Evolutionary conservation across 2,113 vertebrate species (phyloP), one percentile per base, ranked within the genome.

Genomic region (Trochalopteron elliotii): DNA sequence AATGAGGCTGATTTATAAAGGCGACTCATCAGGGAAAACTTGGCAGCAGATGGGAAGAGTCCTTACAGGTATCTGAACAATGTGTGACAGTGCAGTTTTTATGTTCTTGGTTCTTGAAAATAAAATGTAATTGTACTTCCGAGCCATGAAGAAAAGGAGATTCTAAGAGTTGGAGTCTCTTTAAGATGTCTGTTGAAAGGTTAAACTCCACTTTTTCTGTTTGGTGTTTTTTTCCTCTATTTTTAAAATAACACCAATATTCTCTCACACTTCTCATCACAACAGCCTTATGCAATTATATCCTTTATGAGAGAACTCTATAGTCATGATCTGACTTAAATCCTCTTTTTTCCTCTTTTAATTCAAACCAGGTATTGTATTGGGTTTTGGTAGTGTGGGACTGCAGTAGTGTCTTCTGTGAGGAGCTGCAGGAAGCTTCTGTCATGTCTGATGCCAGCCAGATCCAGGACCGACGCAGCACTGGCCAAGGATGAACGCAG

Each of bases 191-290:
- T 60, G 1, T 33, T 59, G 28, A 76, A 93, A 3, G 23, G 4
- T 16, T 52, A 49, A 80, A 56, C 21, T 2, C 15, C 14, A 40
- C 9, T 47, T 89, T 84, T 90, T 40, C 33, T 79, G 15, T 37
- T 76, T 33, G 24, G 7, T 17, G 9, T 1, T 12, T 2, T 1
- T n/a, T 65, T n/a, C 6, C 5, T 60, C 31, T 71, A 1, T 57
- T 78, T 87, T 40, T 7, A 57, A 87, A 85, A 67, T 61, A 77
- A 70, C 11, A 28, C 7, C 19, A 55, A 7, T 77, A 47, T 2
- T 4, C 10, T 23, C 21, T 92, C 53, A 35, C 5, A 8, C 5
- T 81, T 82, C 28, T 61, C 28, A 40, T 59, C 20, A 65, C 2
- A 61, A 61, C 5, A 68, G 31, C 10, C 31, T 77, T n/a, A 42